A percentile compares a stretch with the other conserved stretches of the same genome.
Evolutionary conservation across 2,888 invertebrate genomes (phyloP).

Genomic region (Pocota personata): DNA sequence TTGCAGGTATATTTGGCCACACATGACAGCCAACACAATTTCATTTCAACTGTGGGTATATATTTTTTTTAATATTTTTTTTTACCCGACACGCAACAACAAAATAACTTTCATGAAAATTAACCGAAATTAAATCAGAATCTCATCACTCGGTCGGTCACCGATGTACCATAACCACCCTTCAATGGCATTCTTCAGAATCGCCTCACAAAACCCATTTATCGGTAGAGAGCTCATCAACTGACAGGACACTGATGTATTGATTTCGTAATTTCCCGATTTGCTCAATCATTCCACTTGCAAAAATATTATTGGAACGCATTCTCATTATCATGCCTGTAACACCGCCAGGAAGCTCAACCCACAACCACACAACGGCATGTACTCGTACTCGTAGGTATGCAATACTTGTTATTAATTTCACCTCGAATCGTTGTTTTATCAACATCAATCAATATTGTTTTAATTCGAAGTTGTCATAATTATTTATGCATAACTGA

Average conservation of each 20-base stretch:
- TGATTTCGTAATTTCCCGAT: slow-evolving; percentile 24
- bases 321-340: neutral
- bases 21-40: too few species aligned
- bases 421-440: neutral
- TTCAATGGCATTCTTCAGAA: neutral
- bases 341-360: neutral
- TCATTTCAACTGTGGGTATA: too few species aligned
- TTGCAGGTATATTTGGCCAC: too few species aligned
- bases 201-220: neutral
- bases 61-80: too few species aligned
- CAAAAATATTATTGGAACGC: neutral
- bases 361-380: neutral
- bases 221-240: neutral
- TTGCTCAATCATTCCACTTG: neutral
- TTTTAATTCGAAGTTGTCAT: slow-evolving; percentile 8
- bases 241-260: slow-evolving; percentile 18
- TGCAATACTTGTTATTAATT: neutral
- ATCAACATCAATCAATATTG: slow-evolving; percentile 14
- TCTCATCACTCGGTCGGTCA: neutral
- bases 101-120: neutral
- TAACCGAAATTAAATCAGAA: slow-evolving; percentile 5
- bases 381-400: neutral
- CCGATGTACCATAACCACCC: neutral
- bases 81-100: too few species aligned
- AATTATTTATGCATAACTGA: slow-evolving; percentile 19